Evolutionary conservation across 2,888 invertebrate species (phyloP), one percentile per base, ranked within the genome.

Genomic region (Phyllotreta striolata): DNA sequence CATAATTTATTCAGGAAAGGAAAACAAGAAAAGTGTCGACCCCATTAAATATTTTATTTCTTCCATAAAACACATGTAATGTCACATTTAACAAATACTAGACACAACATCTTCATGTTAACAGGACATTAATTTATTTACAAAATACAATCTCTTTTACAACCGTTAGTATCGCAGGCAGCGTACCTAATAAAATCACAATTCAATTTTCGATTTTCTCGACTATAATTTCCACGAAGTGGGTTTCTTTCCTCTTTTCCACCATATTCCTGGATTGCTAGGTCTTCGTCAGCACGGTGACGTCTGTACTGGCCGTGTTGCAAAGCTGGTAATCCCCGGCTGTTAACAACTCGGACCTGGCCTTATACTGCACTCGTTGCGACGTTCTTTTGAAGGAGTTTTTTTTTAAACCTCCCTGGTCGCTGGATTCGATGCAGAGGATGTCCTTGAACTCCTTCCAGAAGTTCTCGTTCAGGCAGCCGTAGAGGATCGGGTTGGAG

Each of bases 381-480:
- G 77, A 74, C 47, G 74, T 72, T 62, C 76, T 75, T 56, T 75
- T 68, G 10, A 84, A 0, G 77, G 84, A 83, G 79, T 83, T 68
- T 79, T 83, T 72, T 80, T 85, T 75, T 77, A 84, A 74, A 2
- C 76, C 80, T 41, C 59, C 35, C 3, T 67, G 68, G 4, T 72
- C 70, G 6, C 69, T 66, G 34, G 66, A 66, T 51, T 85, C 83
- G 76, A 88, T 85, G 78, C 89, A 89, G 71, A 91, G 80, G 74
- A 92, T 89, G 80, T 92, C 92, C 72, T 89, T 88, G 79, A 95
- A 95, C 81, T 95, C 95, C 79, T 92, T 93, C 75, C 92, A 86
- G 83, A 96, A 96, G 82, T 95, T 95, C 73, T 96, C 95, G 80
- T 96, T 96, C 72, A 96, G 84, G 90, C 95, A 95, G 7, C 96